Conservation (phyloP, 1,140 invertebrate genomes). For the Eulimnadia texana region DNA sequence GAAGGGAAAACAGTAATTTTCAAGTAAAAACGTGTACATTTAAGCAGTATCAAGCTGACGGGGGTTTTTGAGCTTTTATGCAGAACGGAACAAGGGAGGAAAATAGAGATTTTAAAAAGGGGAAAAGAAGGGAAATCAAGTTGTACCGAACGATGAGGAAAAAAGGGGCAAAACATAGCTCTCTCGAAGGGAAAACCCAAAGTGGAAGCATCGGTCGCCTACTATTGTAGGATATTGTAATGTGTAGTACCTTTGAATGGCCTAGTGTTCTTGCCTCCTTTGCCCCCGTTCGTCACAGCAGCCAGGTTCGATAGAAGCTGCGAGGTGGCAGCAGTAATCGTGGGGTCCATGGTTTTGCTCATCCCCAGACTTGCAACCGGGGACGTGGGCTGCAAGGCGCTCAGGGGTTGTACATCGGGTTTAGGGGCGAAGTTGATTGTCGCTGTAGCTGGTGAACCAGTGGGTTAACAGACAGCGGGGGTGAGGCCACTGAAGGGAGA, state of each 20-base stretch:
- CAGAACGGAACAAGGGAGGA: too few relatives aligned
- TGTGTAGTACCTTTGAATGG: constrained; percentile 33
- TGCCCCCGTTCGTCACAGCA: constrained; percentile 13
- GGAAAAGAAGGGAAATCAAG: too few relatives aligned
- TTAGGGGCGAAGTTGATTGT: not conserved
- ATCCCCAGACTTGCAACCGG: constrained; percentile 1
- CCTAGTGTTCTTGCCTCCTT: constrained; percentile 30
- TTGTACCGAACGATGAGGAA: too few relatives aligned
- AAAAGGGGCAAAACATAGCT: too few relatives aligned
- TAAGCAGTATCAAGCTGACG: constrained; percentile 36
- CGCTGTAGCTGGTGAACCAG: not conserved
- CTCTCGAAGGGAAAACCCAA: too few relatives aligned
- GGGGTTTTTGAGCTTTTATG: constrained; percentile 27
- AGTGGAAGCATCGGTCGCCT: too few relatives aligned
- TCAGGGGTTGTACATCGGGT: not conserved
- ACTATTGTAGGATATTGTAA: not conserved
- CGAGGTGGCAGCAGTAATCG: constrained; percentile 16
- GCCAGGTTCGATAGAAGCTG: constrained; percentile 14
- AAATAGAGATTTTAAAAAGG: too few relatives aligned
- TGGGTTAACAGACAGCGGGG: not conserved
- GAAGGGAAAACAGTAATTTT: not conserved
- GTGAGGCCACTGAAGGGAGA: not conserved
- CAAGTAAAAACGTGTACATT: not conserved
- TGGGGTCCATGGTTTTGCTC: constrained; percentile 7
- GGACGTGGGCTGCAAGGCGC: not conserved